Conservation (phyloP, 1,140 invertebrate species). For the Bombus soroeensis region DNA sequence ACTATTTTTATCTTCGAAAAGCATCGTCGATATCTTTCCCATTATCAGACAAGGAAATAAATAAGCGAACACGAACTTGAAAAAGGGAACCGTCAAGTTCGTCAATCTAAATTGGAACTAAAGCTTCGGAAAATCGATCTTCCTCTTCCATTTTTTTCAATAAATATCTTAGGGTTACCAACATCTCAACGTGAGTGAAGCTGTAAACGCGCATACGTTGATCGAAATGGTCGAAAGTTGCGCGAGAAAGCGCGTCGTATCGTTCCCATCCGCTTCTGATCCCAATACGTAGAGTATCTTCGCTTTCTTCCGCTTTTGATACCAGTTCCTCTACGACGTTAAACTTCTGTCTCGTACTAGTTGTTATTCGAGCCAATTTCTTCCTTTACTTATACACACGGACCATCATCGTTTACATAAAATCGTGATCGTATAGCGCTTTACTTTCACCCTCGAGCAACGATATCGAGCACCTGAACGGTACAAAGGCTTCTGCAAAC, state of each 20-base stretch:
- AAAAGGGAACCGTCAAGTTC: not conserved
- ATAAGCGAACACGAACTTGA: too few relatives aligned
- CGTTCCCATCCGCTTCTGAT: not conserved
- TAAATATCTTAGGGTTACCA: not conserved
- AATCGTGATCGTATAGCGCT: not conserved
- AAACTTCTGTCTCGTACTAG: not conserved
- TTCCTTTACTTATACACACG: too few relatives aligned
- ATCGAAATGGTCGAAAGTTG: slow-evolving; percentile 11
- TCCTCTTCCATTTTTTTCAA: not conserved
- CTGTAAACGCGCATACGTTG: too few relatives aligned
- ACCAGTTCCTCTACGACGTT: not conserved
- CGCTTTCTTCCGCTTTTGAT: slow-evolving; percentile 26
- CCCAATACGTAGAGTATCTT: not conserved
- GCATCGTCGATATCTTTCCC: not conserved
- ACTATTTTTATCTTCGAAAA: not conserved
- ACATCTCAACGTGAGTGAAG: too few relatives aligned
- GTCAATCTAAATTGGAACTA: too few relatives aligned
- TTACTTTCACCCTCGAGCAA: slow-evolving; percentile 28
- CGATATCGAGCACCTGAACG: too few relatives aligned
- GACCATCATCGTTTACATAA: not conserved
- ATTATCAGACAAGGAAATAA: not conserved
- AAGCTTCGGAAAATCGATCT: accelerated
- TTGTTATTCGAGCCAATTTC: not conserved
- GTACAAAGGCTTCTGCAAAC: not conserved
- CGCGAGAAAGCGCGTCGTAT: slow-evolving; percentile 16